These are phyloP conservation scores for Apamea monoglypha DNA, from an alignment of 2,888 invertebrate species.

Conservation along the genomic window DNA sequence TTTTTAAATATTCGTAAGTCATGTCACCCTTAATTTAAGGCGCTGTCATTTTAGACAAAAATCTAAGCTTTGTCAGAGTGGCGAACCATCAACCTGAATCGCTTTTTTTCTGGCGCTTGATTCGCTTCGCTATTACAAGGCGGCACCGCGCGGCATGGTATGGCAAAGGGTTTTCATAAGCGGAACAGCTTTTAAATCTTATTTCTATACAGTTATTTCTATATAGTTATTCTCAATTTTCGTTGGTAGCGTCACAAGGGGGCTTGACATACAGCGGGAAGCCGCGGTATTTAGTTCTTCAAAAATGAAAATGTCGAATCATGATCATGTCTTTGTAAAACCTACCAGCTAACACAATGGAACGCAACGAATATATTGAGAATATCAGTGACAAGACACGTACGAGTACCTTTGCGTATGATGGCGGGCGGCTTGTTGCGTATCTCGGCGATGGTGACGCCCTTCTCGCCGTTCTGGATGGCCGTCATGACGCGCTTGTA, in stretches of 20 bases:
- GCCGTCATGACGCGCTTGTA: slow-evolving; percentile 86
- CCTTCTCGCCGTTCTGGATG: slow-evolving; percentile 87
- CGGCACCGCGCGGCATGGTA: background rate
- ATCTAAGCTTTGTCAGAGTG: background rate
- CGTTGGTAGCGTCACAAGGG: background rate
- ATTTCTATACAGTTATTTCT: no score
- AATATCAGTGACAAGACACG: background rate
- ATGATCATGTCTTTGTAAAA: background rate
- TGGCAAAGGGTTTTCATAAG: background rate
- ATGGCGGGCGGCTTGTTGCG: slow-evolving; percentile 84
- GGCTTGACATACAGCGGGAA: background rate
- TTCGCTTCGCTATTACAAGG: background rate
- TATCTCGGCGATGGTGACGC: slow-evolving; percentile 85
- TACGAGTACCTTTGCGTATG: slow-evolving; percentile 73
- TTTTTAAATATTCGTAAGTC: background rate
- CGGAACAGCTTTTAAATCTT: background rate
- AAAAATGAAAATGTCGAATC: background rate
- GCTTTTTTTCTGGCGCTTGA: background rate
- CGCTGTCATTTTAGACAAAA: background rate
- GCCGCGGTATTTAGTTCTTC: background rate
- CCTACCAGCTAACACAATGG: background rate
- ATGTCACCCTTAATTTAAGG: background rate
- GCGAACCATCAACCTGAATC: background rate
- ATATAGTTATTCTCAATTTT: no score
- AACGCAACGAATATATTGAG: background rate